Base-by-base conservation (phyloP, 2,888 invertebrate genomes). In the Apamea epomidion region DNA sequence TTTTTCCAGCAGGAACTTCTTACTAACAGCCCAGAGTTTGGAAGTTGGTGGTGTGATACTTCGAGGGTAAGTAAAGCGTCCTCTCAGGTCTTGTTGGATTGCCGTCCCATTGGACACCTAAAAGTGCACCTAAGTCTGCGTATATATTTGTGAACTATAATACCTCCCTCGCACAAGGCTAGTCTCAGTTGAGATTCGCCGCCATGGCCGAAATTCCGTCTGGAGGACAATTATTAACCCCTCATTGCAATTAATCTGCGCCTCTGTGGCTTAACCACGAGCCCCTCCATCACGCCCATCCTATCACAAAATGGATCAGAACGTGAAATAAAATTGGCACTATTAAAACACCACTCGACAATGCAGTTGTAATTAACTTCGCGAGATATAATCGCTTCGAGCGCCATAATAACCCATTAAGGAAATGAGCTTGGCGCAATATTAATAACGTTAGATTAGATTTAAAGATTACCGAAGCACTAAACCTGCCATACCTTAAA, bases 401-500 rank as follows among this genome's bases (percentile, higher is more conserved):
- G 32, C 79, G 14, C 80, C 79, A 76, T 87, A 82, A 82, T 85
- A 88, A 87, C 79, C 85, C 83, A 88, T 82, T 88, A 85, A 76
- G 83, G 81, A 83, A 88, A 89, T 87, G 81, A 84, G 83, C 79
- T 81, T 68, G 78, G 69, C 81, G 79, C 74, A 32, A 83, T 89
- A 89, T 85, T 89, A 88, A 85, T 88, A 89, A 87, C 68, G 60
- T 80, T 78, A 81, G 87, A 89, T 89, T 89, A 88, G 87, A 87
- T 87, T 87, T 69, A 70, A 80, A 78, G 85, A 85, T 87, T 80
- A 65, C 32, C 4, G 37, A 42, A 62, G 42, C 18, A 77, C 77
- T 88, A 73, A 84, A 80, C 62, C 84, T 76, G 84, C 75, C 83
- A 75, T 79, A 67, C 65, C 58, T 85, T 81, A 73, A 84, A 82